phyloP scores from a whole-genome alignment of 2,113 vertebrate species.

The Barnardius zonarius region DNA sequence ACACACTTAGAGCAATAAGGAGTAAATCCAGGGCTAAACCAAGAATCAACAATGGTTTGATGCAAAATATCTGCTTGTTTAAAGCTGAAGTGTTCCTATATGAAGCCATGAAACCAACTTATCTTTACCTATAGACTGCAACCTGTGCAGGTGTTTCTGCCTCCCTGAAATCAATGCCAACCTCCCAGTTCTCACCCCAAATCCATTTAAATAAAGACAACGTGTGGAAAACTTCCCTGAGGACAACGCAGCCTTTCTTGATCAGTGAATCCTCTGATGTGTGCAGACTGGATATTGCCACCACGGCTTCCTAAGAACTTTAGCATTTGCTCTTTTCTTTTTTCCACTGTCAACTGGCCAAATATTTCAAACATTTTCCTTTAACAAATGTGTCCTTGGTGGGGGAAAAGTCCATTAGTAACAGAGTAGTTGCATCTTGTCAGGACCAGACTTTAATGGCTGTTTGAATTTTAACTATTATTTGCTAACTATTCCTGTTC shows the following conservation, averaged over 20 bases:
- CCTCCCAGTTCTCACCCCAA: neutral
- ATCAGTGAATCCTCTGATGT: neutral
- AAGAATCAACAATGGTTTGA: neutral
- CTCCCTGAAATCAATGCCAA: neutral
- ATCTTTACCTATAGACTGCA: fast-evolving
- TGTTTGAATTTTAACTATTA: slow-evolving; percentile 72
- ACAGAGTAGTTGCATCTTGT: slow-evolving; percentile 55
- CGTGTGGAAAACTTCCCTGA: neutral
- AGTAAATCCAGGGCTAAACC: neutral
- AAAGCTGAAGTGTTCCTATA: neutral
- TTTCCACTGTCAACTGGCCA: neutral
- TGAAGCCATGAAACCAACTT: neutral
- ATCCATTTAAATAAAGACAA: neutral
- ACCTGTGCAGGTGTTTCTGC: neutral
- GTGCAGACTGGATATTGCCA: neutral
- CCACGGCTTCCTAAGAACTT: slow-evolving; percentile 19
- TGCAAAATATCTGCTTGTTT: neutral
- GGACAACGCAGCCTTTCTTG: neutral
- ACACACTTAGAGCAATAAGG: neutral
- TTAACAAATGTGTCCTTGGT: slow-evolving; percentile 49
- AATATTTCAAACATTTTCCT: slow-evolving; percentile 46
- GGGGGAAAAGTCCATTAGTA: slow-evolving; percentile 54
- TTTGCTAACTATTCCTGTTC: slow-evolving; percentile 59
- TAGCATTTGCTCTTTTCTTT: slow-evolving; percentile 9
- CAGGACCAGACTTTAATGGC: slow-evolving; percentile 56